Percentiles rank a stretch among this genome's conserved stretches.
phyloP scores from a whole-genome alignment of 1,140 invertebrate genomes.

The Drosophila triauraria region DNA sequence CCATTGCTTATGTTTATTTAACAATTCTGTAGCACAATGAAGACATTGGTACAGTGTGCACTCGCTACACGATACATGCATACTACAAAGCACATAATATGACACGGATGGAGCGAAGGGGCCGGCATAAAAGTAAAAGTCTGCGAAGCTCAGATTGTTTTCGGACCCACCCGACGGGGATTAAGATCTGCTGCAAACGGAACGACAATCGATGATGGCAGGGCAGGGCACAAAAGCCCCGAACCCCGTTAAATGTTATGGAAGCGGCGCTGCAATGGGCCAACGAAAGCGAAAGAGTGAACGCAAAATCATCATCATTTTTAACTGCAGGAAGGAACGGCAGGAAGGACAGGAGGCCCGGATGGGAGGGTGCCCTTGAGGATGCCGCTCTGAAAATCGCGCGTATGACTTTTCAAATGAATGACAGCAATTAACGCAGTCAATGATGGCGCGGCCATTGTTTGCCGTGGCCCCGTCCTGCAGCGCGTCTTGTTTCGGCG shows the following conservation, averaged over 20 bases:
- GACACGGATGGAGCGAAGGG: slow-evolving; percentile 39
- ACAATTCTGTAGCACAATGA: too few relatives aligned
- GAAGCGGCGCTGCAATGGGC: slow-evolving; percentile 17
- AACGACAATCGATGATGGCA: slow-evolving; percentile 49
- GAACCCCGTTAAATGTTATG: slow-evolving; percentile 57
- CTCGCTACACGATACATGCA: too few relatives aligned
- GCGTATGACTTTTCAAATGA: slow-evolving; percentile 80
- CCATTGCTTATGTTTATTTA: too few relatives aligned
- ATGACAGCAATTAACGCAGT: slow-evolving; percentile 83
- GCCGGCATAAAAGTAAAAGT: slow-evolving; percentile 29
- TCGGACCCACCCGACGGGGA: slow-evolving; percentile 42
- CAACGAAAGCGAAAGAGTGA: slow-evolving; percentile 68
- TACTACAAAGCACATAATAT: slow-evolving; percentile 76
- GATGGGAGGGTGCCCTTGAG: neutral
- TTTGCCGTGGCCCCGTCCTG: slow-evolving; percentile 48
- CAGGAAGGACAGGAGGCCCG: neutral
- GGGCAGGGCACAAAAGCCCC: slow-evolving; percentile 37
- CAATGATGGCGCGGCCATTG: slow-evolving; percentile 75
- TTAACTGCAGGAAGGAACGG: slow-evolving; percentile 56
- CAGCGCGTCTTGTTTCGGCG: slow-evolving; percentile 14
- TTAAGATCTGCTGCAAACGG: slow-evolving; percentile 50
- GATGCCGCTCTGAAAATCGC: slow-evolving; percentile 47
- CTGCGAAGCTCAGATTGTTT: slow-evolving; percentile 56
- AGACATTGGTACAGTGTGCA: too few relatives aligned
- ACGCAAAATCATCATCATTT: slow-evolving; percentile 80